phyloP scores from a whole-genome alignment of 2,797 vertebrate species.

The Tapirus indicus region DNA sequence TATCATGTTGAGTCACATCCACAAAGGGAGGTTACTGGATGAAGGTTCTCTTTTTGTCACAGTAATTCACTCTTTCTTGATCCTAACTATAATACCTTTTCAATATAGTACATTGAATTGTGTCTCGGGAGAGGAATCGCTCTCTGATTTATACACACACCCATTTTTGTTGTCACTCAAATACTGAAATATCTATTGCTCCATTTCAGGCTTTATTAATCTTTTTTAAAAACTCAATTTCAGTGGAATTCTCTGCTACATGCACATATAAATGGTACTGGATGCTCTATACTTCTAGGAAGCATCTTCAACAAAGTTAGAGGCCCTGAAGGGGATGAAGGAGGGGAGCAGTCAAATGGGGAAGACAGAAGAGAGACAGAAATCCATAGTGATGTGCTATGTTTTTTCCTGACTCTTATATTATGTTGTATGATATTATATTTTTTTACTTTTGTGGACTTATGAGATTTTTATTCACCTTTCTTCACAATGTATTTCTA shows the following conservation, averaged over 20 bases:
- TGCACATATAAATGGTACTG: conserved; percentile 1
- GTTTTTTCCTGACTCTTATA: not conserved
- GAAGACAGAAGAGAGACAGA: not conserved
- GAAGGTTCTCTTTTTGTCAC: conserved; percentile 71
- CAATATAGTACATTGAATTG: conserved; percentile 68
- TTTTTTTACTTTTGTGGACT: not conserved
- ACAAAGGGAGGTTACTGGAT: not conserved
- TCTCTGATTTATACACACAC: conserved; percentile 69
- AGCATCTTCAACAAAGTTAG: conserved; percentile 57
- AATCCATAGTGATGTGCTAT: not conserved
- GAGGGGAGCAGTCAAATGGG: too few species aligned
- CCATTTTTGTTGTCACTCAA: conserved; percentile 64
- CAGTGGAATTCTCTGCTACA: conserved; percentile 11
- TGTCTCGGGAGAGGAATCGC: conserved; percentile 73
- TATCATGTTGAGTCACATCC: not conserved
- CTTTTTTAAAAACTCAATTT: conserved; percentile 66
- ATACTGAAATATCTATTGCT: conserved; percentile 81
- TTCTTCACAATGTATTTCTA: not conserved
- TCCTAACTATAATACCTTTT: conserved; percentile 68
- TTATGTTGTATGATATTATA: not conserved
- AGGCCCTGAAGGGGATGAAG: not conserved
- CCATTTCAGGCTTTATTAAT: conserved; percentile 77
- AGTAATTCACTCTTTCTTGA: conserved; percentile 74
- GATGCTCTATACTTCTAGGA: conserved; percentile 54
- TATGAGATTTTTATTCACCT: not conserved